Evolutionary conservation across 1,140 invertebrate genomes (phyloP).

Genomic region (Cherax destructor): DNA sequence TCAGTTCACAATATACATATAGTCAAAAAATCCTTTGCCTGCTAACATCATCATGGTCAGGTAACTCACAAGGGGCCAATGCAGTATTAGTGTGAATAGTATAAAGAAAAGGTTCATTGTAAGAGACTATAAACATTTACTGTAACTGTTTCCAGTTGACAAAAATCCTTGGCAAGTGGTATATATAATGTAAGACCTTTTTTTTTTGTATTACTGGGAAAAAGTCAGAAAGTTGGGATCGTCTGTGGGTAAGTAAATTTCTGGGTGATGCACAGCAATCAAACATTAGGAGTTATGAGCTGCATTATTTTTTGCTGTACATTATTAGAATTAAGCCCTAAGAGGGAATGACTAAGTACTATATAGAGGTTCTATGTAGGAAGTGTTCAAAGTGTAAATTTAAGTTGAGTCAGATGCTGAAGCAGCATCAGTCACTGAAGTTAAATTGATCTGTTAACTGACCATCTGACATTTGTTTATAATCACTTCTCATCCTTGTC

Average conservation of each 20-base stretch:
- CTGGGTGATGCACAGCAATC: neutral
- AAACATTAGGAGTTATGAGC: neutral
- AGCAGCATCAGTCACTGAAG: neutral
- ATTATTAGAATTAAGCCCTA: neutral
- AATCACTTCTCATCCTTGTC: neutral
- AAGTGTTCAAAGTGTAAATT: neutral
- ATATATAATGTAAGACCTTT: too few relatives aligned
- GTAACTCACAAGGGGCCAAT: neutral
- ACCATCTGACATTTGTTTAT: neutral
- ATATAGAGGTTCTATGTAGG: slow-evolving; percentile 14
- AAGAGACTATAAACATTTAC: neutral
- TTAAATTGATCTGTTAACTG: neutral
- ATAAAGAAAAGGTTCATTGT: neutral
- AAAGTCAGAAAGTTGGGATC: neutral
- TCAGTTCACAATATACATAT: too few relatives aligned
- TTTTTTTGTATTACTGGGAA: neutral
- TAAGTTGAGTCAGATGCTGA: neutral
- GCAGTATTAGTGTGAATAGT: neutral
- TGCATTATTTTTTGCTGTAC: neutral
- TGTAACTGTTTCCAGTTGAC: too few relatives aligned
- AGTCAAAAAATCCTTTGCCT: too few relatives aligned
- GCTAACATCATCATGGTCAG: neutral
- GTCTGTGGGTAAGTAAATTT: too few relatives aligned
- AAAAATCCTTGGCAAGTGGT: too few relatives aligned
- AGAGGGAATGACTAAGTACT: neutral